Percentiles rank a stretch among this genome's conserved stretches.
These are phyloP conservation scores for Antechinus flavipes DNA, from an alignment of 2,113 vertebrate genomes.

Conservation along the genomic window DNA sequence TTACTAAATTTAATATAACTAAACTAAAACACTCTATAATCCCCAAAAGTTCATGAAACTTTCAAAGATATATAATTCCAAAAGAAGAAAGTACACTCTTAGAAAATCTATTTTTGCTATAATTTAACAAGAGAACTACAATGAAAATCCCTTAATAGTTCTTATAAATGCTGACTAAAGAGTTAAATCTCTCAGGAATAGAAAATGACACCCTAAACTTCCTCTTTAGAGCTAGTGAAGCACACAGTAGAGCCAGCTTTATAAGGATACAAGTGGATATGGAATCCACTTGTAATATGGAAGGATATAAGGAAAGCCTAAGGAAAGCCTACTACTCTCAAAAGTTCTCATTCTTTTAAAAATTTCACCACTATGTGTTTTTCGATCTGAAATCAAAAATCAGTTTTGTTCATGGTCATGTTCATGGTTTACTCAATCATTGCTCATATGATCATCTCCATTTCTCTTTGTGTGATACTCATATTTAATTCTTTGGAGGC, in stretches of 20 bases:
- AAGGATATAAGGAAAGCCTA: neutral
- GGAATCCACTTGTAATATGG: neutral
- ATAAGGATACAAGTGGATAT: neutral
- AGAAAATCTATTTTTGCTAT: neutral
- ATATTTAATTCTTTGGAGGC: neutral
- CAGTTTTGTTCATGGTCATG: too few relatives aligned
- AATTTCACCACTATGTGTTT: neutral
- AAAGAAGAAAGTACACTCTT: neutral
- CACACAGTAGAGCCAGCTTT: neutral
- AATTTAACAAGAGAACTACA: neutral
- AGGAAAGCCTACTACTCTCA: neutral
- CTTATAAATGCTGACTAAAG: neutral
- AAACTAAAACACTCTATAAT: slow-evolving; percentile 20
- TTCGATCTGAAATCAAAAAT: neutral
- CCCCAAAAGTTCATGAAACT: neutral
- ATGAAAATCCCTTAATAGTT: neutral
- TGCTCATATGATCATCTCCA: neutral
- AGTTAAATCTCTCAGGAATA: neutral
- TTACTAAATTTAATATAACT: neutral
- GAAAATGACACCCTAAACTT: neutral
- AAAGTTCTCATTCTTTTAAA: neutral
- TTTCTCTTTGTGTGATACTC: neutral
- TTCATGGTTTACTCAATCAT: too few relatives aligned
- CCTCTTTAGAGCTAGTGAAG: neutral
- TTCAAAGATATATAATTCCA: neutral